Base-by-base conservation (phyloP, 1,140 invertebrate species). In the Drosophila pachea region DNA sequence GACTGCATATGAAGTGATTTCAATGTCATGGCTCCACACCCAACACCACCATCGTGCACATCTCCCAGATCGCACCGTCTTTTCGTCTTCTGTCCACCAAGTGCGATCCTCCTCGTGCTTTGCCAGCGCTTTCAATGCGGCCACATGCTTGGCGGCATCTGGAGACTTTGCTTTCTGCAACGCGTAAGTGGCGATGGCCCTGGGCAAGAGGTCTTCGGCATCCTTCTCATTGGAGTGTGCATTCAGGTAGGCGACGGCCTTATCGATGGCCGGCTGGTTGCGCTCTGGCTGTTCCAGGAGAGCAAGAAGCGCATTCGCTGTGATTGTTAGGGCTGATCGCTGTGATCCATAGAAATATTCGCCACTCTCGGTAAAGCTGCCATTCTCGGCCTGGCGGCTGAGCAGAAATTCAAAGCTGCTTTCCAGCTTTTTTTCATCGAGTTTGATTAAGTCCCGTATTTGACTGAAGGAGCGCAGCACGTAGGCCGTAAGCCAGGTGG, bases 401-500 rank as follows among this genome's bases (percentile, higher is more conserved):
- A 94, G 90, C 14, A 99, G 90, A 94, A 97, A 99, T 40, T 94
- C 90, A 6, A 97, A 91, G 6, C 95, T 93, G 48, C 93, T 91
- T 0, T 91, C 89, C 65, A 98, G 92, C 43, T 97, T 92, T 40
- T 89, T 90, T 32, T 93, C 91, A 48, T 97, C 96, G 49, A 98
- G 91, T 45, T 92, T 92, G 42, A 99, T 96, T 83, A 94, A 94
- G 5, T 92, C 90, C 56, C 92, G 91, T 2, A 97, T 97, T 89
- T 96, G 94, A 40, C 93, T 92, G 72, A 99, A 94, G 49, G 97
- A 96, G 68, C 96, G 94, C 0, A 94, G 92, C 0, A 98, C 97
- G 88, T 98, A 98, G 4, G 98, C 95, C 4, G 98, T 99, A 63
- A 99, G 91, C 97, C 97, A 99, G 29, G 97, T 95, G 86, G 96